Base-by-base conservation (phyloP, 2,888 invertebrate genomes). In the Colostygia pectinataria region DNA sequence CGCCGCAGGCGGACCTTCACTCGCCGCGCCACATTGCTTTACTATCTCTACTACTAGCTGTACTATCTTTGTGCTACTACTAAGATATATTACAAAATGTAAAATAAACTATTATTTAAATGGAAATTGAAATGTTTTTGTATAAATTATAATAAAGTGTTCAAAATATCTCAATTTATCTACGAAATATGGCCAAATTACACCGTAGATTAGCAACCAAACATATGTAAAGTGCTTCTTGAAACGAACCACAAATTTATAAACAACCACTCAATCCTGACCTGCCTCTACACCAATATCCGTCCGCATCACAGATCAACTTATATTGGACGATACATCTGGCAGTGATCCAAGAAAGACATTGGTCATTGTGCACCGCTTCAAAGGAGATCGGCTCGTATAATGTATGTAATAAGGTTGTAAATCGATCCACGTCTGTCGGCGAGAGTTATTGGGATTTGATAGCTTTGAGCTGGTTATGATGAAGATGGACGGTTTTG, bases 401-500 rank as follows among this genome's bases (percentile, higher is more conserved):
- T 63, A 47, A 52, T 55, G 23, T 44, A 53, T 41, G 58, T 40
- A 53, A 69, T 72, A 77, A 57, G 65, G 71, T 68, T 59, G 65
- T 68, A 64, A 69, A 65, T 75, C 60, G 62, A 60, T 66, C 48
- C 51, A 23, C 59, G 57, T 53, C 48, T 40, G 40, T 46, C 45
- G 20, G 54, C 33, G 46, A 47, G 63, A 71, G 63, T 71, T 74
- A 74, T 76, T 68, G 63, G 63, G 51, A 59, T 74, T 76, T 74
- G 69, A 74, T 74, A 76, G 75, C 46, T 62, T 55, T 47, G 59
- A 43, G 25, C 45, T 41, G 39, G 24, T 18, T 36, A 27, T 41
- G 44, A 61, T 64, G 46, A 41, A 34, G 59, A 52, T 52, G 29
- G 48, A 61, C 65, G 71, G 59, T 64, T 55, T 51, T 27, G 43